Evolutionary conservation across 1,140 invertebrate genomes (phyloP).

Genomic region (Trichonephila clavipes): DNA sequence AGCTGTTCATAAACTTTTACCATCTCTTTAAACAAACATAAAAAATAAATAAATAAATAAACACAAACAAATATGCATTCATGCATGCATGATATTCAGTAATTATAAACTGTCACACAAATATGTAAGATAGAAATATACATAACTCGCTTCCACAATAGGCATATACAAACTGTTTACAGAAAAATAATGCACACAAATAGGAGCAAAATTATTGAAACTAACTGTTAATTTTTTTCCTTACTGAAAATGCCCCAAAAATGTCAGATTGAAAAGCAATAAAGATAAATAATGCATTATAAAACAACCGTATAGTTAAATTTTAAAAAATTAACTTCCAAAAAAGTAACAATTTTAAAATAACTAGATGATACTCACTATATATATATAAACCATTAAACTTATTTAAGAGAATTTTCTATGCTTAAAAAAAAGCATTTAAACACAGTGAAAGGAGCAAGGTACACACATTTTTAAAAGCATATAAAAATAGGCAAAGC

Average conservation of each 20-base stretch:
- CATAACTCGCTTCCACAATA: background rate
- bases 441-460: conserved; percentile 1
- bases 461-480: background rate
- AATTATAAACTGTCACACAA: background rate
- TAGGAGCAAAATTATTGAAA: background rate
- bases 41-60: conserved; percentile 33
- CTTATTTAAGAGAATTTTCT: background rate
- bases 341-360: background rate
- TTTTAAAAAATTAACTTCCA: background rate
- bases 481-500: conserved; percentile 28
- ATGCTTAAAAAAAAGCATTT: background rate
- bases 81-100: background rate
- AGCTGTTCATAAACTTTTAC: conserved; percentile 5
- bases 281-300: background rate
- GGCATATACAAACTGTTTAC: background rate
- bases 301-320: background rate
- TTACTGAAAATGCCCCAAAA: background rate
- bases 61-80: background rate
- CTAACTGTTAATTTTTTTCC: background rate
- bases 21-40: background rate
- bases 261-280: background rate
- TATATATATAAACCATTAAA: background rate
- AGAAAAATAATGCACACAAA: background rate
- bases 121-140: background rate
- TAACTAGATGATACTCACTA: background rate